Evolutionary conservation across 2,888 invertebrate genomes (phyloP).

Genomic region (Entomobrya multifasciata): DNA sequence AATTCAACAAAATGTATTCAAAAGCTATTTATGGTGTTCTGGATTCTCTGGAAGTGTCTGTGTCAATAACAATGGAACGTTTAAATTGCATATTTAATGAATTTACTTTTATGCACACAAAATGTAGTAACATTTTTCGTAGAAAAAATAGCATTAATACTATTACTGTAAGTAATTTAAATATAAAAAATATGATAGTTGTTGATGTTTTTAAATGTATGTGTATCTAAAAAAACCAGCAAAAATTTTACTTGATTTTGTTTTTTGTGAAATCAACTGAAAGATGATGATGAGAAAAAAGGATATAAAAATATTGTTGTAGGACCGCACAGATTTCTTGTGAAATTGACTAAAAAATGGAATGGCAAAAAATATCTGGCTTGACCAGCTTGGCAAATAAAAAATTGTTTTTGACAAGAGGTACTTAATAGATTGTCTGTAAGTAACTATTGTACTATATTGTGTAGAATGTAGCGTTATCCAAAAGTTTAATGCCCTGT

Average conservation of each 20-base stretch:
- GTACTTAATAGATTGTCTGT: not conserved
- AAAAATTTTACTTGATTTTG: not conserved
- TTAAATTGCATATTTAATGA: too few relatives aligned
- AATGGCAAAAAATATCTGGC: constrained; percentile 50
- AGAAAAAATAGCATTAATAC: too few relatives aligned
- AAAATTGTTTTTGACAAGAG: constrained; percentile 2
- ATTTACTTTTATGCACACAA: not conserved
- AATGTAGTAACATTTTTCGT: not conserved
- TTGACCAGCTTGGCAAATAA: constrained; percentile 56
- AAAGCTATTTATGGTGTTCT: too few relatives aligned
- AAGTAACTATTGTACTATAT: not conserved
- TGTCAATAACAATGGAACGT: too few relatives aligned
- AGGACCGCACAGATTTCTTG: constrained; percentile 71
- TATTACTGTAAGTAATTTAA: not conserved
- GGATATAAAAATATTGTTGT: constrained; percentile 46
- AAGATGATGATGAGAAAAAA: not conserved
- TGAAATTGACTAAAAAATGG: not conserved
- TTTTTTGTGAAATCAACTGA: not conserved
- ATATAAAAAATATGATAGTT: not conserved
- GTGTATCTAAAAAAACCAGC: constrained; percentile 43
- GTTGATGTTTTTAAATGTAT: constrained; percentile 64
- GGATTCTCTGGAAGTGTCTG: too few relatives aligned
- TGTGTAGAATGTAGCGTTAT: not conserved
- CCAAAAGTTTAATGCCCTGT: not conserved
- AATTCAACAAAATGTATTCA: too few relatives aligned